These are phyloP conservation scores for Ophraella communa DNA, from an alignment of 2,888 invertebrate genomes.

Conservation along the genomic window DNA sequence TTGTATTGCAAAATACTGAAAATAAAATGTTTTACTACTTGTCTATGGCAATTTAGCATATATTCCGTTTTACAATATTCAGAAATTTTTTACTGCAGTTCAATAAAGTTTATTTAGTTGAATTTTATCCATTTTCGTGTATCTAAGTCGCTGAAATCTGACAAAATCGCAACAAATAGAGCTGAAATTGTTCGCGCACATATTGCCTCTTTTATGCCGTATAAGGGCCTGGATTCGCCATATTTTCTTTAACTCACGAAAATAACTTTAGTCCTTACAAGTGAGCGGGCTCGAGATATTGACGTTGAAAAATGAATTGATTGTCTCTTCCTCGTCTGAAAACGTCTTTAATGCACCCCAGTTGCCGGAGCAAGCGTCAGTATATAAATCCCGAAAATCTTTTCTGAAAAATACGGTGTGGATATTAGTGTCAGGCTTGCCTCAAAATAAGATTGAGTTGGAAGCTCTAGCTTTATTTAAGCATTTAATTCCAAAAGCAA, in stretches of 20 bases:
- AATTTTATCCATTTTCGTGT: background rate
- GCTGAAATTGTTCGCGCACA: background rate
- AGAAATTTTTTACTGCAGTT: background rate
- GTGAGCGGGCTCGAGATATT: background rate
- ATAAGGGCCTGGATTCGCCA: background rate
- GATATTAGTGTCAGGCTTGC: background rate
- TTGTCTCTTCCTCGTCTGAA: background rate
- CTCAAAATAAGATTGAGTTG: background rate
- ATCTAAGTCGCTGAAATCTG: background rate
- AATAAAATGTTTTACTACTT: too few relatives aligned
- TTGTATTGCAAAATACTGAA: too few relatives aligned
- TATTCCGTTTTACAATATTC: background rate
- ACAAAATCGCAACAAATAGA: background rate
- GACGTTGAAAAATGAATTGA: conserved; percentile 6
- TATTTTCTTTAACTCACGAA: background rate
- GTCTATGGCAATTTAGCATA: too few relatives aligned
- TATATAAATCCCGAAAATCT: conserved; percentile 6
- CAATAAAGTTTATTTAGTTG: background rate
- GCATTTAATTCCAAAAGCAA: background rate
- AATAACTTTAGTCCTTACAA: background rate
- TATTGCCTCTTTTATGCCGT: background rate
- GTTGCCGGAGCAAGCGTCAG: conserved; percentile 2
- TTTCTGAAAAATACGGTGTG: conserved; percentile 1
- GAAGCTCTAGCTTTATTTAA: background rate
- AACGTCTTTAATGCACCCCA: conserved; percentile 3